Evolutionary conservation across 2,888 invertebrate species (phyloP).

Genomic region (Aphodius sticticus): DNA sequence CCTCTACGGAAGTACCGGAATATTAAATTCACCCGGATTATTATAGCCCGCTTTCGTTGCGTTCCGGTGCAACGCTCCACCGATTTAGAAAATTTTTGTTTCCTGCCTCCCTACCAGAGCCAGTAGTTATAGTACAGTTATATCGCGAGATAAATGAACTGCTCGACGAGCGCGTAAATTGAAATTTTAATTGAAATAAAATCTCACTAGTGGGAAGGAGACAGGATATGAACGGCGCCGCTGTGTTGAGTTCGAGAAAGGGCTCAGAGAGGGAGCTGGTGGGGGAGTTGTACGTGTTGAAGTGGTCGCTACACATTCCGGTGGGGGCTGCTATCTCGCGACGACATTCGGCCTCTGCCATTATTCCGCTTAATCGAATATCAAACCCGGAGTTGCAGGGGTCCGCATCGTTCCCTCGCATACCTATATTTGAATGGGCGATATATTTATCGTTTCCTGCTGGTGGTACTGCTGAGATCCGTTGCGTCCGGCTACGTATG

Average conservation of each 20-base stretch:
- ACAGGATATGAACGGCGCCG: not conserved
- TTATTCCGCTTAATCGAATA: constrained; percentile 52
- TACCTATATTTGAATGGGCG: not conserved
- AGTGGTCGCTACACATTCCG: constrained; percentile 5
- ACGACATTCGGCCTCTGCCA: constrained; percentile 47
- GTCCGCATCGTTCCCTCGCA: not conserved
- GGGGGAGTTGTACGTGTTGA: not conserved
- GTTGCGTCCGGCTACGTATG: not conserved
- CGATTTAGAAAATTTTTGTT: too few species aligned
- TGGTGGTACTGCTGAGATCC: not conserved
- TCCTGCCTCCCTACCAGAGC: not conserved
- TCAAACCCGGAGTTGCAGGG: constrained; percentile 32
- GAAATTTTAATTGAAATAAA: constrained; percentile 4
- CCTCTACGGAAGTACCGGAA: too few species aligned
- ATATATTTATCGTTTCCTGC: not conserved
- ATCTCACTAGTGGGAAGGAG: not conserved
- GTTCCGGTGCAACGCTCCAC: too few species aligned
- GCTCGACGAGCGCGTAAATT: not conserved
- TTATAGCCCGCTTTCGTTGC: too few species aligned
- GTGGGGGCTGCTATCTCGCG: constrained; percentile 43
- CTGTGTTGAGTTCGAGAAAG: not conserved
- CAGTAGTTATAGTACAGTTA: not conserved
- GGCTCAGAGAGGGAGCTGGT: not conserved
- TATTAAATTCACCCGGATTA: too few species aligned
- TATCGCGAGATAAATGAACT: not conserved